Evolutionary conservation across 2,113 vertebrate species (phyloP).

Genomic region (Mesocricetus auratus): DNA sequence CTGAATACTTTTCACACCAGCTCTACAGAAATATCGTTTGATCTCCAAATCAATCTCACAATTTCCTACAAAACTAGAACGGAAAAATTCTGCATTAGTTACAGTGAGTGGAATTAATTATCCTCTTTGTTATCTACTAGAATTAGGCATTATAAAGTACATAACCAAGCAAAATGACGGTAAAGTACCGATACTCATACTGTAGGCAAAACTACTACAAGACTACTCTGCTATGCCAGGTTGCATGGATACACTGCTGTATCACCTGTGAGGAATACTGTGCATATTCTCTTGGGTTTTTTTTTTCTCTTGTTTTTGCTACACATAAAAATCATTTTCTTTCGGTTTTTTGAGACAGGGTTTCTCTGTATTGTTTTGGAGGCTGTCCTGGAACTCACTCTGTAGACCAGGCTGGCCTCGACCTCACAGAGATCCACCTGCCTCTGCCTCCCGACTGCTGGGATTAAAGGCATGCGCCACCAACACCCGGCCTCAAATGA

Average conservation of each 20-base stretch:
- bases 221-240: background rate
- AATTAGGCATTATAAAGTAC: background rate
- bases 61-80: slow-evolving; percentile 95
- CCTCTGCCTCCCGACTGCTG: too few relatives aligned
- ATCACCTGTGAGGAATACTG: too few relatives aligned
- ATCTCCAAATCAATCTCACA: slow-evolving; percentile 97
- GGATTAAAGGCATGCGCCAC: too few relatives aligned
- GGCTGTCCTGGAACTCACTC: too few relatives aligned
- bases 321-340: background rate
- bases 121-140: background rate
- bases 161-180: background rate
- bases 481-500: too few relatives aligned
- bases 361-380: too few relatives aligned
- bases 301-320: background rate
- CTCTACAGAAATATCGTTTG: slow-evolving; percentile 98
- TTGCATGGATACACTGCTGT: rapidly evolving
- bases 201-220: background rate
- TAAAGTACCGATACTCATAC: background rate
- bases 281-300: background rate
- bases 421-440: too few relatives aligned
- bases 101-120: slow-evolving; percentile 11
- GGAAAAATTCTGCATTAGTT: slow-evolving; percentile 68
- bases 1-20: slow-evolving; percentile 98
- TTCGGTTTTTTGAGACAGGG: too few relatives aligned
- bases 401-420: too few relatives aligned